Evolutionary conservation across 1,140 invertebrate species (phyloP).

Genomic region (Plectus sambesii): DNA sequence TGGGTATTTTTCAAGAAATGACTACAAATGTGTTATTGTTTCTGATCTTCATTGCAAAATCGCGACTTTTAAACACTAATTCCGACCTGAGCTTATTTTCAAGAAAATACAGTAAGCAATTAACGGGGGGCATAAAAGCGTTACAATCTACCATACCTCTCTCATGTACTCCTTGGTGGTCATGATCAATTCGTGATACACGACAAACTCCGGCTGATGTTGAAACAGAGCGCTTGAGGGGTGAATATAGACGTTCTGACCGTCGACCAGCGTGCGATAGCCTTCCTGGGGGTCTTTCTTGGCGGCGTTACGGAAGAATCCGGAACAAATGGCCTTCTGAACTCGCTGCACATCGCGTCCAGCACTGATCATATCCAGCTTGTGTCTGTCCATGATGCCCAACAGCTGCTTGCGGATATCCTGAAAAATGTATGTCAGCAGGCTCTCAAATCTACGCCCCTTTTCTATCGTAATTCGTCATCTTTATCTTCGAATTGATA

Average conservation of each 20-base stretch:
- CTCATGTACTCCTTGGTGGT: constrained; percentile 99
- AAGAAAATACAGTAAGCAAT: too few relatives aligned
- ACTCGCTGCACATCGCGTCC: constrained; percentile 86
- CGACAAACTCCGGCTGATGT: constrained; percentile 95
- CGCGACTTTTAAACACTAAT: too few relatives aligned
- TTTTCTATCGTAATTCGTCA: too few relatives aligned
- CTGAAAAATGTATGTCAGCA: too few relatives aligned
- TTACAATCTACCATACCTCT: constrained; percentile 57
- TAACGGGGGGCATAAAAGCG: too few relatives aligned
- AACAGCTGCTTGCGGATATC: constrained; percentile 95
- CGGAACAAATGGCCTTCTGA: constrained; percentile 96
- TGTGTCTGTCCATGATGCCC: constrained; percentile 59
- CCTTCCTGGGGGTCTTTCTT: constrained; percentile 99
- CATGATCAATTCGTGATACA: constrained; percentile 95
- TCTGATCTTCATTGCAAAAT: too few relatives aligned
- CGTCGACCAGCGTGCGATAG: constrained; percentile 90
- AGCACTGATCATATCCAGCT: constrained; percentile 89
- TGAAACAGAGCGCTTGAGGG: constrained; percentile 95
- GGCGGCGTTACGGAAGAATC: constrained; percentile 95
- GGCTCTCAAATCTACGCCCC: too few relatives aligned
- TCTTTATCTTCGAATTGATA: constrained; percentile 13
- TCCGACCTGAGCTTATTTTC: too few relatives aligned
- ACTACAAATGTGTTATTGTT: too few relatives aligned
- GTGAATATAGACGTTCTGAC: constrained; percentile 97
- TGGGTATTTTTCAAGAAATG: too few relatives aligned